Base-by-base conservation (phyloP, 2,797 vertebrate species). In the Danio jaintianensis region DNA sequence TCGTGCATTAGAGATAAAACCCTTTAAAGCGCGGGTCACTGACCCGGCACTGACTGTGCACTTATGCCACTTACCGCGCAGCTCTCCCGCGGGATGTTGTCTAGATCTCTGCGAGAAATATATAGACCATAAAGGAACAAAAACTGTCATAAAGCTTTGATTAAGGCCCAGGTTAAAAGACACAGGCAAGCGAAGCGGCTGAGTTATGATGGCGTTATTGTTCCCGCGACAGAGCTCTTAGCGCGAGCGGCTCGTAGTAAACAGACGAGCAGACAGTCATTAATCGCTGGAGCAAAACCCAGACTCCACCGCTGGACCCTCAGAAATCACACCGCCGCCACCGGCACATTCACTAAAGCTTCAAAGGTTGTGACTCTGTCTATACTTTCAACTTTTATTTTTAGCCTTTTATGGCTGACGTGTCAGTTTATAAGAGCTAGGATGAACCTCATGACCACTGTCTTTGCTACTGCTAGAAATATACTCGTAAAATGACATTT, bases 111-210 rank as follows among this genome's bases (percentile, higher is more conserved):
- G 56, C 87, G 85, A 89, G 88, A 93, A 93, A 94, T 94, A 94
- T 95, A 94, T 94, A 89, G 93, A 91, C 94, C 92, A 93, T 94
- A 95, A 94, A 94, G 91, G 93, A 92, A 94, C 92, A 94, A 93
- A 93, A 90, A 90, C 92, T 93, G 93, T 93, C 93, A 94, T 95
- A 95, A 94, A 95, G 88, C 90, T 93, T 94, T 93, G 94, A 94
- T 94, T 94, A 95, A 93, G 91, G 90, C 89, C 88, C 58, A 86
- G 91, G 90, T 94, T 94, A 94, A 94, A 92, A 93, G 92, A 93
- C 90, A 90, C 89, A 92, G 89, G 74, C 78, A 75, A 58, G 55
- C 36, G 45, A 83, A 89, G 86, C 85, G 87, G 82, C 89, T 94
- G 94, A 95, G 90, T 95, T 95, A 95, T 93, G 90, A 87, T 63